phyloP scores from a whole-genome alignment of 2,113 vertebrate species.

The Ariopsis seemanni region DNA sequence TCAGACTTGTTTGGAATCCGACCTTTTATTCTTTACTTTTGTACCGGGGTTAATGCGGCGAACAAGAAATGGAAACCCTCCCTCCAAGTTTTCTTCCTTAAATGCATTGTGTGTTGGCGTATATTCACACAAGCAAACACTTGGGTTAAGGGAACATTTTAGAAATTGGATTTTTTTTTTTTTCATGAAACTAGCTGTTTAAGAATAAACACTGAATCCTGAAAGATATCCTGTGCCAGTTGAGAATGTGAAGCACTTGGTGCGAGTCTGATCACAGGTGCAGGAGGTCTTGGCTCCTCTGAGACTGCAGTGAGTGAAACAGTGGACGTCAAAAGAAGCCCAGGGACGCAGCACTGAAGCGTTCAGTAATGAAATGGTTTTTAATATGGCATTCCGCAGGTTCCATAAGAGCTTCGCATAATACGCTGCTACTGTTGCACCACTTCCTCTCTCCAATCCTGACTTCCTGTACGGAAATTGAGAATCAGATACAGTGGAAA shows the following conservation, averaged over 20 bases:
- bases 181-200: not conserved
- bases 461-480: slow-evolving; percentile 71
- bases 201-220: not conserved
- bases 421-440: slow-evolving; percentile 39
- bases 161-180: not conserved
- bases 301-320: slow-evolving; percentile 9
- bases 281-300: not conserved
- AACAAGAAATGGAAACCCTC: not conserved
- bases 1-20: not conserved
- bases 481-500: slow-evolving; percentile 58
- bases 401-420: slow-evolving; percentile 28
- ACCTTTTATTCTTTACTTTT: slow-evolving; percentile 1
- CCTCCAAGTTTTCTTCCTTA: not conserved
- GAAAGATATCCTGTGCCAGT: not conserved
- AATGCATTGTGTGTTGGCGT: not conserved
- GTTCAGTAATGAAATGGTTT: slow-evolving; percentile 31
- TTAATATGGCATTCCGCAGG: slow-evolving; percentile 34
- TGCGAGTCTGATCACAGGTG: not conserved
- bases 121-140: not conserved
- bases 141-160: not conserved
- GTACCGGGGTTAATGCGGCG: not conserved
- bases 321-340: not conserved
- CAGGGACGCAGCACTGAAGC: not conserved
- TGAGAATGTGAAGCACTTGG: not conserved
- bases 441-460: slow-evolving; percentile 57